Conservation (phyloP, 1,140 invertebrate species). For the Mya arenaria region DNA sequence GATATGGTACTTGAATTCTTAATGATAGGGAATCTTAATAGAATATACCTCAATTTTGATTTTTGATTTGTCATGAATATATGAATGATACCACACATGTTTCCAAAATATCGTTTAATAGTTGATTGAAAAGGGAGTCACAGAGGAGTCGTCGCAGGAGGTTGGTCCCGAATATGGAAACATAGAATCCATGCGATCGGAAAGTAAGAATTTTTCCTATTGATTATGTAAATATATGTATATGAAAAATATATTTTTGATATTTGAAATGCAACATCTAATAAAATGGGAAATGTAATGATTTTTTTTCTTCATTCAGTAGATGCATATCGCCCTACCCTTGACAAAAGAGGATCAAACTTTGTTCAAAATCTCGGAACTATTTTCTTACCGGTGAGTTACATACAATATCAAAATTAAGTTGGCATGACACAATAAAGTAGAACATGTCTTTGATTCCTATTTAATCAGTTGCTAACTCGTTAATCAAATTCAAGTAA, state of each 20-base stretch:
- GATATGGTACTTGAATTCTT: no score
- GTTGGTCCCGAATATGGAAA: not conserved
- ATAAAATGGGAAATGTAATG: not conserved
- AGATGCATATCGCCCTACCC: conserved; percentile 7
- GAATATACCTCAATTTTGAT: no score
- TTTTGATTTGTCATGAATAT: no score
- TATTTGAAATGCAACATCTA: not conserved
- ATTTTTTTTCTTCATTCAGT: not conserved
- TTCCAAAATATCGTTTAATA: no score
- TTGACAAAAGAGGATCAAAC: conserved; percentile 1
- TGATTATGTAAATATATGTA: not conserved
- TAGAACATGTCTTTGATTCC: not conserved
- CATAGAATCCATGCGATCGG: not conserved
- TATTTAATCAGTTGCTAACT: not conserved
- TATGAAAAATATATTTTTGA: not conserved
- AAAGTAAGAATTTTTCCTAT: not conserved
- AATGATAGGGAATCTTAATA: no score
- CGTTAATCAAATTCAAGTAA: not conserved
- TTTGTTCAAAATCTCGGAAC: not conserved
- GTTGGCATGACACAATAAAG: no score
- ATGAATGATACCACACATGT: no score
- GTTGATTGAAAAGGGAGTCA: not conserved
- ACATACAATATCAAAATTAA: no score
- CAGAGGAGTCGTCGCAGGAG: not conserved
- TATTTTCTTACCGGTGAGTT: conserved; percentile 1